A percentile compares a stretch with the other conserved stretches of the same genome.
These are phyloP conservation scores for Callipepla californica DNA, from an alignment of 2,113 vertebrate species.

Conservation along the genomic window DNA sequence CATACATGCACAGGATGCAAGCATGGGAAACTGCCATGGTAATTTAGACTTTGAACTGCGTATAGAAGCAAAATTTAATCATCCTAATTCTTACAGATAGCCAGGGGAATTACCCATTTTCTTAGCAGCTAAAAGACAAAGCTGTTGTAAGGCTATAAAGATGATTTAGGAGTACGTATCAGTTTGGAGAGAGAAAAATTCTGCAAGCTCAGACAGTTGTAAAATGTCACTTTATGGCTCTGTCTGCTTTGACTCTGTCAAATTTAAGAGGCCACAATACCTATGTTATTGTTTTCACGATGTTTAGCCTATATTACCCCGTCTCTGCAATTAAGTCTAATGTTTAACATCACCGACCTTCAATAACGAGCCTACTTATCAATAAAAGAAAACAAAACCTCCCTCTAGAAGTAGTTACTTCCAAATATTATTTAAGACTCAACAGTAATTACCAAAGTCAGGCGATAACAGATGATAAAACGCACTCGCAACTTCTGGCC, in stretches of 20 bases:
- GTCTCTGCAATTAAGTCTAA: slow-evolving; percentile 15
- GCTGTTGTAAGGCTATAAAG: slow-evolving; percentile 29
- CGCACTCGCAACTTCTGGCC: neutral
- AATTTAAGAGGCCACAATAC: slow-evolving; percentile 21
- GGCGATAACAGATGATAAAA: neutral
- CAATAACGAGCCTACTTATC: neutral
- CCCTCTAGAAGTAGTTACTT: neutral
- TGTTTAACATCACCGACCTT: neutral
- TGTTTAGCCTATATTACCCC: neutral
- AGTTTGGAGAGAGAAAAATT: slow-evolving; percentile 42
- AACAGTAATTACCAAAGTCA: neutral
- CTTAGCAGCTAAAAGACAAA: slow-evolving; percentile 51
- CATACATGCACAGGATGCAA: neutral
- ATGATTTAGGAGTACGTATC: slow-evolving; percentile 51
- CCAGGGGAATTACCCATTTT: slow-evolving; percentile 32
- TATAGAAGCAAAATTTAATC: neutral
- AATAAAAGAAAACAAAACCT: slow-evolving; percentile 29
- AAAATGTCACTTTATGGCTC: slow-evolving; percentile 56
- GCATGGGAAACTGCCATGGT: neutral
- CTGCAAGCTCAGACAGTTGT: slow-evolving; percentile 60
- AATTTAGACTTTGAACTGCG: neutral
- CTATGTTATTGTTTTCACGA: neutral
- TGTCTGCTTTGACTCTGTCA: slow-evolving; percentile 30
- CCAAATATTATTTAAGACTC: neutral
- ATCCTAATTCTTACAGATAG: slow-evolving; percentile 14